Percentiles rank a stretch among this genome's conserved stretches.
Evolutionary conservation across 2,797 vertebrate genomes (phyloP).

Genomic region (Lepilemur ruficaudatus): DNA sequence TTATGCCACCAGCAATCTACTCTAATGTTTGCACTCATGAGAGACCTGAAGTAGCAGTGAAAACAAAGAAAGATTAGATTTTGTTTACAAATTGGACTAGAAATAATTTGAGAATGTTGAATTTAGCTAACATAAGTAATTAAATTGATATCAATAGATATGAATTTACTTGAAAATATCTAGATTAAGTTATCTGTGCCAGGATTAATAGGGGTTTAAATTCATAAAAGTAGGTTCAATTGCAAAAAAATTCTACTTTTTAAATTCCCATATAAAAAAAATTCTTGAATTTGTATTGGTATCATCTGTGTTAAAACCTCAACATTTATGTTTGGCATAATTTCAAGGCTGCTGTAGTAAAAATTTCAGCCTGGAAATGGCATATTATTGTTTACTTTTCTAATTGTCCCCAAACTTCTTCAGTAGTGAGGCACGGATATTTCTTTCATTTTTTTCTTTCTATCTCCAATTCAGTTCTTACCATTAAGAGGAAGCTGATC

Average conservation of each 20-base stretch:
- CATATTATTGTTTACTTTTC: neutral
- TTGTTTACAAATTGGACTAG: conserved; percentile 30
- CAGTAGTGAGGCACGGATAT: neutral
- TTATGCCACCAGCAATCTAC: neutral
- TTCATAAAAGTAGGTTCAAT: neutral
- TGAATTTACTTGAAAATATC: conserved; percentile 39
- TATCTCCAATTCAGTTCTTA: neutral
- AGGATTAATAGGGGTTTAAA: conserved; percentile 32
- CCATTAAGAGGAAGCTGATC: neutral
- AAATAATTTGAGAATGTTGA: conserved; percentile 49
- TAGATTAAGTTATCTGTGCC: conserved; percentile 27
- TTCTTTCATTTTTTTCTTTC: neutral
- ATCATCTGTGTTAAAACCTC: neutral
- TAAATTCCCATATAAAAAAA: neutral
- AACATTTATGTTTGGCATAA: neutral
- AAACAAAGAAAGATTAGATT: conserved; percentile 38
- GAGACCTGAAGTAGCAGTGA: conserved; percentile 33
- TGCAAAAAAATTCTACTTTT: neutral
- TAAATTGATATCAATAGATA: conserved; percentile 14
- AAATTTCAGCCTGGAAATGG: neutral
- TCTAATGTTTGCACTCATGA: conserved; percentile 23
- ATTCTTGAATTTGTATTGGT: neutral
- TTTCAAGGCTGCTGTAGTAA: neutral
- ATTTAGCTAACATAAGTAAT: conserved; percentile 41
- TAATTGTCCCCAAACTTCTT: neutral